Base-by-base conservation (phyloP, 2,888 invertebrate genomes). In the Camponotus fellah region DNA sequence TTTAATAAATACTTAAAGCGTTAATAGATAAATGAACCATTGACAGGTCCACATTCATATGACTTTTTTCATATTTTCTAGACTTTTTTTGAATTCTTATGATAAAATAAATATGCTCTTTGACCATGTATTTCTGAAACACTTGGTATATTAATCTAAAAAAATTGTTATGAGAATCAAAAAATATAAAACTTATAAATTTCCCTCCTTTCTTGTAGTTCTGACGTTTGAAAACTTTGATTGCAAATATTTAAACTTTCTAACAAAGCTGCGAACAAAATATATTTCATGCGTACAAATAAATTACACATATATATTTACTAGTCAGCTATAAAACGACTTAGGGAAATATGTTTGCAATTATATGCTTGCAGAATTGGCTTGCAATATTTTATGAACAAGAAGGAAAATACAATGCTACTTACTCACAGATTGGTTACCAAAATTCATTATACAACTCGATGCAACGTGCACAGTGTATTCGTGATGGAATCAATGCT, bases 221-320 rank as follows among this genome's bases (percentile, higher is more conserved):
- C 21, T 34, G n/a, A 58, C 32, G 26, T 26, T 74, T 46, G 32
- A 64, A 9, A 64, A 64, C n/a, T 46, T 34, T 8, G 40, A 32
- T 40, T 53, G 68, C 68, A 77, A 77, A 68, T 1, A 26, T 68
- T 68, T 56, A 26, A 56, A 17, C 9, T 56, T 40, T 12, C 21
- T 53, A 62, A 62, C 8, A 46, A 37, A 75, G 53, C 40, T 56
- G 76, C 49, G 26, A 26, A 26, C 26, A 66, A 77, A 56, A 40
- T 53, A 6, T 56, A 77, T 77, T 12, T 76, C 76, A 77, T 77
- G 68, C 76, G n/a, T 53, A 77, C 9, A 77, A 40, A 68, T 56
- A 56, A 76, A 65, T 14, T 65, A 46, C 26, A 74, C 17, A 12
- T 49, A 49, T 49, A 49, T 5, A 53, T 53, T 53, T 32, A 60